Base-by-base conservation (phyloP, 1,140 invertebrate genomes). In the Cyrtorhinus lividipennis region DNA sequence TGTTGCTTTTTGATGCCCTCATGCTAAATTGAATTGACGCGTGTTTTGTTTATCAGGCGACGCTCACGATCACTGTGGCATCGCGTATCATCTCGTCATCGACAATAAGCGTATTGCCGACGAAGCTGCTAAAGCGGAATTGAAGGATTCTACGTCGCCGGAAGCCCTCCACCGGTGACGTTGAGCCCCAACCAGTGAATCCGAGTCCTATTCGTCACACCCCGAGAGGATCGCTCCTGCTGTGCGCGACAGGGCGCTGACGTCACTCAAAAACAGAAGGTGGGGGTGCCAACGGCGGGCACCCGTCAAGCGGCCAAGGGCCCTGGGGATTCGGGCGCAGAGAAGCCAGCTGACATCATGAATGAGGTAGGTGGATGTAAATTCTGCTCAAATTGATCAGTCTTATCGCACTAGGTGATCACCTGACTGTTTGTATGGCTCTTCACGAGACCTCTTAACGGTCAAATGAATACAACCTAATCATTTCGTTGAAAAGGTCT, bases 271-370 rank as follows among this genome's bases (percentile, higher is more conserved):
- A 46, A 75, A 64, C n/a, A 76, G 71, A 64, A 75, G 66, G 64
- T 18, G 58, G 64, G 15, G 74, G 68, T 72, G 72, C 20, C 3
- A 24, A 20, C 26, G 27, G 0, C 56, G 62, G 20, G 85, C 87
- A 1, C 86, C 86, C 57, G 83, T 90, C 0, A 97, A 96, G 75
- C 80, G 94, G 95, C 96, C 24, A 99, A 99, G 73, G 99, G 97
- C 99, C 82, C 78, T 99, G 69, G 85, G 93, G 62, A 99, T 99
- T 66, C 79, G 97, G 65, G 99, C 95, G 13, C 97, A 99, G 75
- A 98, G 93, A 96, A 96, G 73, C 95, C 95, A 1, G 92, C 95
- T 71, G 97, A 99, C 76, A 99, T 99, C 22, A 99, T 99, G 97
- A 88, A 95, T 74, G 97, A 99, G 80, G 96, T 99, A 53, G 3